Conservation (phyloP, 2,888 invertebrate genomes). For the Maniola hyperantus region DNA sequence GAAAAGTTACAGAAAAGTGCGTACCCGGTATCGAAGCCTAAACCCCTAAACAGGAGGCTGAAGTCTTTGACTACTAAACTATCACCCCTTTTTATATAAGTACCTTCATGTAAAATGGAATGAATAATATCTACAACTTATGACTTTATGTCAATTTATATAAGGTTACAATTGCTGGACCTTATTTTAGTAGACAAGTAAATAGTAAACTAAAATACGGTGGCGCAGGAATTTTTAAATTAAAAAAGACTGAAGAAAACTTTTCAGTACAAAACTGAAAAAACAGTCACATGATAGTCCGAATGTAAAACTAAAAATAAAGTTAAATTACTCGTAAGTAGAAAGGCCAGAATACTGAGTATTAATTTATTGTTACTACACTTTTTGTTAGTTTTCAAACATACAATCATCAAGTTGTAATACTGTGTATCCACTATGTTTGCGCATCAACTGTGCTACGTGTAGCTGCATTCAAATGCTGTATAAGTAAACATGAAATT, state of each 20-base stretch:
- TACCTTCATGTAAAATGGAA: too few species aligned
- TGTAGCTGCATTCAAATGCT: neutral
- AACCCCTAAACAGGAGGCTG: too few species aligned
- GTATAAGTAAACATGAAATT: neutral
- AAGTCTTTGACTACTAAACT: too few species aligned
- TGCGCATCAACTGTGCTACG: neutral
- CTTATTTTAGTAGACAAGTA: neutral
- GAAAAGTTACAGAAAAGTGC: too few species aligned
- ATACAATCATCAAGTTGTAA: constrained; percentile 12
- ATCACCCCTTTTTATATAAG: too few species aligned
- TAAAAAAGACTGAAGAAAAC: neutral
- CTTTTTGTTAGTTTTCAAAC: neutral
- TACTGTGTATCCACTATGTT: neutral
- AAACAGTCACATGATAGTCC: neutral
- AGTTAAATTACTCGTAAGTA: neutral
- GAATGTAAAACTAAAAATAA: constrained; percentile 2
- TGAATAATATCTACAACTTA: too few species aligned
- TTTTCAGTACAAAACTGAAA: neutral
- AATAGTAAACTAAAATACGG: too few species aligned
- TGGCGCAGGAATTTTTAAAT: neutral
- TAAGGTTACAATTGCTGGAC: too few species aligned
- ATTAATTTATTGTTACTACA: constrained; percentile 9
- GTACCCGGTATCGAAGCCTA: too few species aligned
- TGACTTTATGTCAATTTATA: too few species aligned
- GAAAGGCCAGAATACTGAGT: constrained; percentile 14